A percentile compares a stretch with the other conserved stretches of the same genome.
These are phyloP conservation scores for Indri indri DNA, from an alignment of 2,113 vertebrate genomes.

Conservation along the genomic window DNA sequence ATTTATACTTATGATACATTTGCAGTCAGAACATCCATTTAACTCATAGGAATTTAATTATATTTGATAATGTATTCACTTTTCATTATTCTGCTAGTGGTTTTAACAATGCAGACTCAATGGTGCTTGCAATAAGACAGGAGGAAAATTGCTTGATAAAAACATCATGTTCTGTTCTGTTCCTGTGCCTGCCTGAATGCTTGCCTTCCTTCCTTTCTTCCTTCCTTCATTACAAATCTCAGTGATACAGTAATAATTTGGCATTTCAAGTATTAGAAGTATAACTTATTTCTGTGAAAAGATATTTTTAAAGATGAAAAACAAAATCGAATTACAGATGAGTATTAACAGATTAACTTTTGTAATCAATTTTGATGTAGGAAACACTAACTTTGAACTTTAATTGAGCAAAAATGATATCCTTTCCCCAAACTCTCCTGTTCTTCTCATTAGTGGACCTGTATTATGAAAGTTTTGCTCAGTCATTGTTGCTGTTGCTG, in stretches of 20 bases:
- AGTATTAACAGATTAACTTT: background rate
- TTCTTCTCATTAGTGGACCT: background rate
- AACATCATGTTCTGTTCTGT: background rate
- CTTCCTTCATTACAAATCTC: background rate
- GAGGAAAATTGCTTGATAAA: background rate
- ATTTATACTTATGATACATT: conserved; percentile 44
- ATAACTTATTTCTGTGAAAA: background rate
- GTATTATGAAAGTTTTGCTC: background rate
- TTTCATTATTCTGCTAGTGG: conserved; percentile 15
- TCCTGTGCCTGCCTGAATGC: background rate
- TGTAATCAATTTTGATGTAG: background rate
- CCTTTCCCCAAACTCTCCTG: rapidly evolving
- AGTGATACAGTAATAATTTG: background rate
- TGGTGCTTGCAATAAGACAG: background rate
- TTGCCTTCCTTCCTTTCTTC: too few species aligned
- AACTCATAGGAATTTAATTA: conserved; percentile 52
- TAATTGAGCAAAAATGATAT: background rate
- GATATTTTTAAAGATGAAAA: background rate
- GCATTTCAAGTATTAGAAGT: background rate
- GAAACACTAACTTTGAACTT: background rate
- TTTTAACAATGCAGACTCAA: background rate
- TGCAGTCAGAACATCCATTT: conserved; percentile 6
- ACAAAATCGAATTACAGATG: background rate
- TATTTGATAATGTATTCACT: conserved; percentile 3
- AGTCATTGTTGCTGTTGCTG: background rate